These are phyloP conservation scores for Dolichoris vasculosae DNA, from an alignment of 1,140 invertebrate species.

Conservation along the genomic window DNA sequence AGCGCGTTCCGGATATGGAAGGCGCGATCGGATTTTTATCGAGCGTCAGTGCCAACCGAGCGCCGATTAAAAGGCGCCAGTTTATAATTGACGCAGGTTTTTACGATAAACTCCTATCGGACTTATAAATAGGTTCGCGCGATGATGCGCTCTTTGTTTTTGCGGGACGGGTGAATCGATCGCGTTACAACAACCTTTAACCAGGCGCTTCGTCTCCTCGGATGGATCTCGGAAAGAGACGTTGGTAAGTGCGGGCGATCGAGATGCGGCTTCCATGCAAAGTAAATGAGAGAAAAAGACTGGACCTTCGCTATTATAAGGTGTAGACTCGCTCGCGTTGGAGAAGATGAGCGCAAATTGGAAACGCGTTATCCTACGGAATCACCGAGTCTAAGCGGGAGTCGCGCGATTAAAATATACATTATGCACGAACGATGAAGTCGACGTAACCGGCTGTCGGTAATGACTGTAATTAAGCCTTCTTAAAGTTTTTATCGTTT, in stretches of 20 bases:
- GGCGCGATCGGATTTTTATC: no score
- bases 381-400: neutral
- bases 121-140: no score
- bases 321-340: neutral
- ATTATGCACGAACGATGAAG: neutral
- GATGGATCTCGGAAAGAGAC: neutral
- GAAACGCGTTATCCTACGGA: neutral
- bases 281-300: neutral
- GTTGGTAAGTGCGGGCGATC: neutral
- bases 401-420: neutral
- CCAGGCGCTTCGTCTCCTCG: neutral
- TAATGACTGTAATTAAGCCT: slow-evolving; percentile 20
- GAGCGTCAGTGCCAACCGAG: no score
- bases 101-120: no score
- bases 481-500: neutral
- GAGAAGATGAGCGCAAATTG: neutral
- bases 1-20: no score
- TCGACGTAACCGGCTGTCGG: neutral
- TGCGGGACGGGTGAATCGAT: neutral
- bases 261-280: neutral
- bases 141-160: neutral
- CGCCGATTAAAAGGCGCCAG: no score
- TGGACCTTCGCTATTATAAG: neutral
- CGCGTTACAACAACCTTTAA: neutral
- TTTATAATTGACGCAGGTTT: no score